Percentiles rank a stretch among this genome's conserved stretches.
These are phyloP conservation scores for Drosophila equinoxialis DNA, from an alignment of 1,140 invertebrate genomes.

Conservation along the genomic window DNA sequence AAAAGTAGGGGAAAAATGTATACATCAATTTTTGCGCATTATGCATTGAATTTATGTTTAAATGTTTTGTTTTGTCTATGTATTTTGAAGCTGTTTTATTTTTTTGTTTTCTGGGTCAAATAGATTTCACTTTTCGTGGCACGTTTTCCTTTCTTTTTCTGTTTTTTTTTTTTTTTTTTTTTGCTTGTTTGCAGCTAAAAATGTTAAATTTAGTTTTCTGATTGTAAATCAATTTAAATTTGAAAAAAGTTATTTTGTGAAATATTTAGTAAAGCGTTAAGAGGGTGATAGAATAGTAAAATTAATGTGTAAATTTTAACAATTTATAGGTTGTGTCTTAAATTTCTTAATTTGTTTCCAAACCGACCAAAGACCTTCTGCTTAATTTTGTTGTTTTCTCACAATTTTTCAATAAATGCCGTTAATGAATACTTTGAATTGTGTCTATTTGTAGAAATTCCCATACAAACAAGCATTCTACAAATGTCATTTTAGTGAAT, in stretches of 20 bases:
- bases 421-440: conserved; percentile 5
- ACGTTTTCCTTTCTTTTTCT: background rate
- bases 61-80: conserved; percentile 22
- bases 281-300: too few species aligned
- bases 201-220: background rate
- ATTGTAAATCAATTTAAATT: conserved; percentile 57
- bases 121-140: background rate
- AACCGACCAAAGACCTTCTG: background rate
- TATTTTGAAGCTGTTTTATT: conserved; percentile 9
- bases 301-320: too few species aligned
- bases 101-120: conserved; percentile 5
- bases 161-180: background rate
- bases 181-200: background rate
- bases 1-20: conserved; percentile 9
- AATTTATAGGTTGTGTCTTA: background rate
- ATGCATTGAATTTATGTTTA: conserved; percentile 54
- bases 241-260: conserved; percentile 7
- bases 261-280: too few species aligned
- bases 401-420: background rate
- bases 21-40: conserved; percentile 66
- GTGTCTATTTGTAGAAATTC: conserved; percentile 16
- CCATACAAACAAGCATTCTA: conserved; percentile 12
- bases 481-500: conserved; percentile 20
- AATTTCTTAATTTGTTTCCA: conserved; percentile 19
- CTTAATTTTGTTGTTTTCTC: conserved; percentile 4